Conservation (phyloP, 2,888 invertebrate genomes). For the Cataglyphis albicans region DNA sequence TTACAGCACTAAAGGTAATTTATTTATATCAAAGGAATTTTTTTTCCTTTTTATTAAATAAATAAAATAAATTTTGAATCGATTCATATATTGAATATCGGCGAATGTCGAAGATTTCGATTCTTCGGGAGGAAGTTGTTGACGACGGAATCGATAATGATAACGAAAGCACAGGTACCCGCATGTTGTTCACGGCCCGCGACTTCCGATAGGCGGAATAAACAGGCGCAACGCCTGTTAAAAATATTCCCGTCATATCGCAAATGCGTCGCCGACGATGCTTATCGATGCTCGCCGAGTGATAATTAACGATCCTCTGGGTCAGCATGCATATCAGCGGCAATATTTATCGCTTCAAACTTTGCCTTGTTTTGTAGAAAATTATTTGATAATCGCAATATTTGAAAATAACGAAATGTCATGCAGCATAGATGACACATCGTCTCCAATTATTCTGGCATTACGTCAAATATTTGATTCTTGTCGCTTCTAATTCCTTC, state of each 20-base stretch:
- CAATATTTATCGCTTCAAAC: conserved; percentile 54
- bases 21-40: too few relatives aligned
- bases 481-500: background rate
- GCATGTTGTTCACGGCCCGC: conserved; percentile 14
- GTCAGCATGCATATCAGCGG: conserved; percentile 49
- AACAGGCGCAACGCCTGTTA: conserved; percentile 40
- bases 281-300: conserved; percentile 54
- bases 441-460: background rate
- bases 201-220: conserved; percentile 53
- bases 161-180: conserved; percentile 45
- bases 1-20: too few relatives aligned
- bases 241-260: conserved; percentile 42
- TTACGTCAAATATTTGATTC: background rate
- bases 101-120: background rate
- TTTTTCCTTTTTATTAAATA: too few relatives aligned
- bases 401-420: conserved; percentile 11
- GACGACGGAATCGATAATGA: conserved; percentile 48
- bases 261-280: conserved; percentile 43
- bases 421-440: background rate
- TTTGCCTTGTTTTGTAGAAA: conserved; percentile 25
- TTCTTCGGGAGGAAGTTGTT: background rate
- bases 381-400: conserved; percentile 1
- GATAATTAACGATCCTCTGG: conserved; percentile 63
- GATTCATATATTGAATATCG: background rate
- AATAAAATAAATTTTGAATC: too few relatives aligned